phyloP scores from a whole-genome alignment of 2,113 vertebrate genomes.

The Indicator maculatus region DNA sequence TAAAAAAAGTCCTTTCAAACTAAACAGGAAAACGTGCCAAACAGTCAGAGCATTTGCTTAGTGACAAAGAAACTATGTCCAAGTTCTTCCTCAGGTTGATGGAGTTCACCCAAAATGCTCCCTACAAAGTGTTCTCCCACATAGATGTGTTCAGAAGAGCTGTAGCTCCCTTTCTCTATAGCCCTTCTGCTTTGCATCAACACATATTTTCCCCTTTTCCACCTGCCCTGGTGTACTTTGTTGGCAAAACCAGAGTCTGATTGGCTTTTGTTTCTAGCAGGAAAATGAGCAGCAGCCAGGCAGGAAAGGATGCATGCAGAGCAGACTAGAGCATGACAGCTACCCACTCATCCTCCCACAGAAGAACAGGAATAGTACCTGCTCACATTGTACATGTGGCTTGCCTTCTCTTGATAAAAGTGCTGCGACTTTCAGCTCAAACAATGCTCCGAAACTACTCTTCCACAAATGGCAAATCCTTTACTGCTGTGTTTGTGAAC shows the following conservation, averaged over 20 bases:
- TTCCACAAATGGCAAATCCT: neutral
- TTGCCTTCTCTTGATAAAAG: neutral
- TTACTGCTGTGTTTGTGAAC: accelerated
- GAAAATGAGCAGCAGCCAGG: neutral
- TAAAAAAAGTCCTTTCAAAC: neutral
- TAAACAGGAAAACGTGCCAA: neutral
- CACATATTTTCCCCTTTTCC: neutral
- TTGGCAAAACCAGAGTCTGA: neutral
- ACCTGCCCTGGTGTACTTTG: neutral
- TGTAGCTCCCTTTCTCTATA: neutral
- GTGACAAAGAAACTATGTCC: neutral
- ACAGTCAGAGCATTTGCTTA: neutral
- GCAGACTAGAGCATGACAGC: neutral
- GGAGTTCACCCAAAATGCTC: neutral
- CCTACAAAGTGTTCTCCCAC: neutral
- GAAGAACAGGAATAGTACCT: slow-evolving; percentile 35
- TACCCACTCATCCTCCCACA: slow-evolving; percentile 40
- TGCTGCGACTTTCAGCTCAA: neutral
- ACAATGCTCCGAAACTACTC: neutral
- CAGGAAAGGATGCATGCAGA: neutral
- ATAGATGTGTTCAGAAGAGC: neutral
- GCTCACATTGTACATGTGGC: neutral
- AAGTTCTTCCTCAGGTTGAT: neutral
- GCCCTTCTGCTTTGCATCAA: neutral
- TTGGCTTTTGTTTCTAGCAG: neutral